phyloP scores from a whole-genome alignment of 2,888 invertebrate genomes.

The Eumerus sabulonum region DNA sequence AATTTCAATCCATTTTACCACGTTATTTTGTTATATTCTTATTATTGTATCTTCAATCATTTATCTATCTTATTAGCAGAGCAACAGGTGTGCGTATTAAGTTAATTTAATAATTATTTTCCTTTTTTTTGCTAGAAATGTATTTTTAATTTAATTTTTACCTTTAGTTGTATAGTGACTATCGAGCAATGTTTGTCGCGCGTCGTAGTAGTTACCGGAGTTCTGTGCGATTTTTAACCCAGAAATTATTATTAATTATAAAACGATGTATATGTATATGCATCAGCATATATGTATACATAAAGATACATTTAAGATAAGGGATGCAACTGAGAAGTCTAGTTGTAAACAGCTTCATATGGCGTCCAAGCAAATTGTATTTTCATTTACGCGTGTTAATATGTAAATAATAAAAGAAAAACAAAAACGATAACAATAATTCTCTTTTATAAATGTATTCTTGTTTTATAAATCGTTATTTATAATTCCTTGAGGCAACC shows the following conservation, averaged over 20 bases:
- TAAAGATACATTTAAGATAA: slow-evolving; percentile 22
- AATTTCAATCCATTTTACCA: not conserved
- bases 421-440: slow-evolving; percentile 12
- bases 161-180: slow-evolving; percentile 2
- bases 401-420: slow-evolving; percentile 56
- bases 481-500: slow-evolving; percentile 23
- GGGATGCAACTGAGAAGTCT: slow-evolving; percentile 39
- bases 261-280: too few relatives aligned
- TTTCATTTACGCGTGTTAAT: slow-evolving; percentile 45
- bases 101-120: too few relatives aligned
- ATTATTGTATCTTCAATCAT: not conserved
- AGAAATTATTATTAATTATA: too few relatives aligned
- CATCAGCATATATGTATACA: too few relatives aligned
- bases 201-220: too few relatives aligned
- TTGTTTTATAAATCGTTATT: slow-evolving; percentile 17
- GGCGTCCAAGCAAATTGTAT: slow-evolving; percentile 30
- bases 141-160: too few relatives aligned
- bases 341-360: slow-evolving; percentile 43
- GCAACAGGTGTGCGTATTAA: slow-evolving; percentile 5
- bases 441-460: too few relatives aligned
- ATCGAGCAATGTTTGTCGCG: slow-evolving; percentile 4
- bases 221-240: too few relatives aligned
- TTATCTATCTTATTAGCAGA: not conserved
- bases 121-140: too few relatives aligned
- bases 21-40: not conserved